These are phyloP conservation scores for Sterna hirundo DNA, from an alignment of 2,113 vertebrate species.

Conservation along the genomic window DNA sequence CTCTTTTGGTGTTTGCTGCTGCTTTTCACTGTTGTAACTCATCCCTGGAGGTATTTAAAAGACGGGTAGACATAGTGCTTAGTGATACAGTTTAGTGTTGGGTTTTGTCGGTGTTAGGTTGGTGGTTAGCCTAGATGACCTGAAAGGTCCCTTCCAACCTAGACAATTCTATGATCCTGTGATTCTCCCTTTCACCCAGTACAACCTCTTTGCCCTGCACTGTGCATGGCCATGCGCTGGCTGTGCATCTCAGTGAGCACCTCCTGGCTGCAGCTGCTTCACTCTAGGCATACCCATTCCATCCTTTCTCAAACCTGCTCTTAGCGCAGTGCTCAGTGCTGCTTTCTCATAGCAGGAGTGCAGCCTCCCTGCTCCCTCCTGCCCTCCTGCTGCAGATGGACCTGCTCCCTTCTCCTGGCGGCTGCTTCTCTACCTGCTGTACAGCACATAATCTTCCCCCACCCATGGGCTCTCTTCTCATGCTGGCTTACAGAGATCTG, in stretches of 20 bases:
- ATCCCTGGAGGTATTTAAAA: no score
- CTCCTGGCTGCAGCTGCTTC: not conserved
- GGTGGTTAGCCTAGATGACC: no score
- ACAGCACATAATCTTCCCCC: not conserved
- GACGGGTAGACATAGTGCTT: no score
- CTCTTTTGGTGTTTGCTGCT: not conserved
- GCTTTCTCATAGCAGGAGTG: not conserved
- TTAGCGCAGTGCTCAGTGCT: not conserved
- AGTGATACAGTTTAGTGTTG: no score
- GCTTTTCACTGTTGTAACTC: not conserved
- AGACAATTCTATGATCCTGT: no score
- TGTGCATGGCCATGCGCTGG: not conserved
- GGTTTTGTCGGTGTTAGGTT: no score
- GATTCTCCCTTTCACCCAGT: not conserved
- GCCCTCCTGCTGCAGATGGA: not conserved
- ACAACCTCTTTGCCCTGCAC: not conserved
- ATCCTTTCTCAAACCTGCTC: not conserved
- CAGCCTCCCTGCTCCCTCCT: not conserved
- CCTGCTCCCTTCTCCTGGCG: not conserved
- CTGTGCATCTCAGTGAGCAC: accelerated
- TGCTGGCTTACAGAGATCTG: not conserved
- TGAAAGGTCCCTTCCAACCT: no score
- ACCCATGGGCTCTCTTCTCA: not conserved
- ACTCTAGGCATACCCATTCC: not conserved
- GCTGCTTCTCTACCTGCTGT: not conserved